Conservation (phyloP, 2,797 vertebrate genomes). For the Neomorphus geoffroyi region DNA sequence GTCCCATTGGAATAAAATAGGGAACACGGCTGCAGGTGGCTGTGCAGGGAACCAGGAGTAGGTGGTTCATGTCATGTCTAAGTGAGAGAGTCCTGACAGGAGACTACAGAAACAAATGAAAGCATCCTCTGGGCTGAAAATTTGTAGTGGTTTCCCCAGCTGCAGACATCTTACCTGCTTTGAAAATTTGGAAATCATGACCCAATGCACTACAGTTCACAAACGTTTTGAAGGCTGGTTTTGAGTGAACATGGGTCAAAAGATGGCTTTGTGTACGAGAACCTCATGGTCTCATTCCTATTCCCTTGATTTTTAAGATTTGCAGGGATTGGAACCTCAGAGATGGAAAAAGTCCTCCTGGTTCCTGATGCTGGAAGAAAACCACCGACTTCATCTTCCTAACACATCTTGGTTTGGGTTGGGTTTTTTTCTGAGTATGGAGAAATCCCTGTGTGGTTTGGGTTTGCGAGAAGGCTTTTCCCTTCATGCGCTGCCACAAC, state of each 20-base stretch:
- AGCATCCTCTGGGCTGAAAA: neutral
- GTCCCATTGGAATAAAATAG: neutral
- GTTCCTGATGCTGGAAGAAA: neutral
- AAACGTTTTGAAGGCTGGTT: neutral
- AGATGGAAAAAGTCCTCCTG: neutral
- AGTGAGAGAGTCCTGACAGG: neutral
- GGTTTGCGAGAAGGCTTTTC: slow-evolving; percentile 54
- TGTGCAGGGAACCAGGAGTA: neutral
- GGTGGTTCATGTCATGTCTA: neutral
- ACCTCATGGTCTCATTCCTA: neutral
- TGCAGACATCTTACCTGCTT: neutral
- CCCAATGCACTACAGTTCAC: neutral
- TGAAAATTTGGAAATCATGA: neutral
- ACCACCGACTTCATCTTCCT: neutral
- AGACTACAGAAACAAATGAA: neutral
- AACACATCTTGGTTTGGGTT: accelerated
- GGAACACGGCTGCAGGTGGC: neutral
- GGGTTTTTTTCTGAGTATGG: neutral
- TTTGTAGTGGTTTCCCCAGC: neutral
- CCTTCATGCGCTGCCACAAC: slow-evolving; percentile 66
- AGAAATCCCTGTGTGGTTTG: slow-evolving; percentile 54
- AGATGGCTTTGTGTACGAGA: neutral
- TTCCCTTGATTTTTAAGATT: neutral
- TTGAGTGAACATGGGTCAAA: neutral
- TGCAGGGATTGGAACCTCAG: neutral